phyloP scores from a whole-genome alignment of 2,888 invertebrate genomes.

The Eretmocerus hayati region DNA sequence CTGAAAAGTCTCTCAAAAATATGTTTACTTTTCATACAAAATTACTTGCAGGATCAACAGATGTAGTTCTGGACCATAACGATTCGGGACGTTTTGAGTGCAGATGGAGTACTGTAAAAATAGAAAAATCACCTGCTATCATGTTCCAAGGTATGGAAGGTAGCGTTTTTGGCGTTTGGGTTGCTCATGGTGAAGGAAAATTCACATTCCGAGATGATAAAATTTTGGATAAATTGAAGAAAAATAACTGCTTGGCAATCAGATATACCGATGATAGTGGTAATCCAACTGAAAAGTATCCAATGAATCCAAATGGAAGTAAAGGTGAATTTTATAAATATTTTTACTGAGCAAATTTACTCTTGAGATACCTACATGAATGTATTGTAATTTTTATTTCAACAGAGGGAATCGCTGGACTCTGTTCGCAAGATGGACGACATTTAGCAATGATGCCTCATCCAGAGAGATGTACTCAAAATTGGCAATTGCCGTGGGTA shows the following conservation, averaged over 20 bases:
- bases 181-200: slow-evolving; percentile 92
- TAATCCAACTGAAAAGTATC: slow-evolving; percentile 71
- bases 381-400: background rate
- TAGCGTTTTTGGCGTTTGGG: slow-evolving; percentile 90
- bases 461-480: slow-evolving; percentile 85
- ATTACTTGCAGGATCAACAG: slow-evolving; percentile 21
- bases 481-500: slow-evolving; percentile 83
- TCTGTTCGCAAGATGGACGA: slow-evolving; percentile 84
- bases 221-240: slow-evolving; percentile 50
- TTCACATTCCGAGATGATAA: slow-evolving; percentile 55
- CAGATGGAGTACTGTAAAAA: slow-evolving; percentile 63
- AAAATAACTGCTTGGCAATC: slow-evolving; percentile 64
- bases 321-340: slow-evolving; percentile 49
- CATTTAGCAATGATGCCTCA: slow-evolving; percentile 99
- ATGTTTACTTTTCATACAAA: no score
- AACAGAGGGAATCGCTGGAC: slow-evolving; percentile 75
- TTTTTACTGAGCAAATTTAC: no score
- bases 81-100: slow-evolving; percentile 82
- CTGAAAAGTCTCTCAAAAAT: background rate
- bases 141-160: slow-evolving; percentile 88
- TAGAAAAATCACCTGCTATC: slow-evolving; percentile 65
- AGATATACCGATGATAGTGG: slow-evolving; percentile 79
- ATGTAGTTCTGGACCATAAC: slow-evolving; percentile 74
- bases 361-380: no score
- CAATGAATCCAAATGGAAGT: slow-evolving; percentile 93